phyloP scores from a whole-genome alignment of 2,113 vertebrate genomes.

The Toxotes jaculatrix region DNA sequence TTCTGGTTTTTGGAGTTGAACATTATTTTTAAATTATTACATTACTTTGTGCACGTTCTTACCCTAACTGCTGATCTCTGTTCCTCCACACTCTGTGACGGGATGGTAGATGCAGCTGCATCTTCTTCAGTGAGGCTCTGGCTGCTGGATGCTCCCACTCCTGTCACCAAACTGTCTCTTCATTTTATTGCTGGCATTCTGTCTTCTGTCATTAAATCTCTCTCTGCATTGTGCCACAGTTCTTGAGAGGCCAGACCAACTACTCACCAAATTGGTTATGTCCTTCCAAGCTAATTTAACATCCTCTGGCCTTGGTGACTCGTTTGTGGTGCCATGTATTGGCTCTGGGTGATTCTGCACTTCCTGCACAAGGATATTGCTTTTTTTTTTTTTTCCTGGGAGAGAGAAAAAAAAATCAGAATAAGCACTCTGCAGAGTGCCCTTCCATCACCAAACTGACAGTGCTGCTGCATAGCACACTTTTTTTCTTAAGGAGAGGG shows the following conservation, averaged over 20 bases:
- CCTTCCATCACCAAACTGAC: not conserved
- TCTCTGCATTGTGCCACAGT: constrained; percentile 9
- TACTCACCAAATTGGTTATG: constrained; percentile 24
- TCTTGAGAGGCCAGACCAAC: constrained; percentile 17
- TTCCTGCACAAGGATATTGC: constrained; percentile 33
- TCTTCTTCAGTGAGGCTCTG: constrained; percentile 28
- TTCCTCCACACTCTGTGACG: not conserved
- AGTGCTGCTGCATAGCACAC: not conserved
- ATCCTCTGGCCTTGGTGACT: constrained; percentile 18
- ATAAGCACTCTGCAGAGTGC: not conserved
- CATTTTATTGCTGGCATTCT: constrained; percentile 42
- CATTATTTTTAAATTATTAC: not conserved
- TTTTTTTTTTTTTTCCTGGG: not conserved
- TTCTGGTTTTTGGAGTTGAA: not conserved
- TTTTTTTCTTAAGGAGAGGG: not conserved
- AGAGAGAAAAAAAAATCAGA: not conserved
- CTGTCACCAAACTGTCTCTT: constrained; percentile 40
- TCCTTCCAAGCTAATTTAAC: constrained; percentile 34
- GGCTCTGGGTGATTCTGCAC: constrained; percentile 12
- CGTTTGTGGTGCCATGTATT: constrained; percentile 28
- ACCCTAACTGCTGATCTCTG: not conserved
- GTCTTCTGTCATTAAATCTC: constrained; percentile 28
- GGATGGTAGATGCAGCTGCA: constrained; percentile 24
- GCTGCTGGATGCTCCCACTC: not conserved
- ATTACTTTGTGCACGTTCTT: not conserved